Conservation (phyloP, 2,113 vertebrate genomes). For the Amphiprion percula region DNA sequence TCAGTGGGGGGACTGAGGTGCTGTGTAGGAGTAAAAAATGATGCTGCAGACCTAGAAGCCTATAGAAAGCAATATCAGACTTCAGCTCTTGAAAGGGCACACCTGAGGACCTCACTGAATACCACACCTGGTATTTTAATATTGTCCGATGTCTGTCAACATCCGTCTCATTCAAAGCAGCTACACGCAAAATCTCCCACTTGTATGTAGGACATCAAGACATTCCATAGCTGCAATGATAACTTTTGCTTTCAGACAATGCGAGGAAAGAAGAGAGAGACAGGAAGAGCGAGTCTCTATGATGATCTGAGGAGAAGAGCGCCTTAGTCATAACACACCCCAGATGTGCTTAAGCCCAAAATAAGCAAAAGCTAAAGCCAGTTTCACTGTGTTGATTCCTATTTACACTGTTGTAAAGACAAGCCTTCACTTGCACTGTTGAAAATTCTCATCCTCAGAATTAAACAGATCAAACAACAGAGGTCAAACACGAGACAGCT, state of each 20-base stretch:
- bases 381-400: constrained; percentile 45
- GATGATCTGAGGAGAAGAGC: constrained; percentile 37
- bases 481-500: constrained; percentile 41
- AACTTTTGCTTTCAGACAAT: constrained; percentile 37
- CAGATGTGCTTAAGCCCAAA: constrained; percentile 68
- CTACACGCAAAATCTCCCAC: constrained; percentile 13
- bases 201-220: constrained; percentile 12
- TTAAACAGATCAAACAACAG: constrained; percentile 42
- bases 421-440: constrained; percentile 46
- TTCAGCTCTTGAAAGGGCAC: constrained; percentile 52
- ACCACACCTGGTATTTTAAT: constrained; percentile 62
- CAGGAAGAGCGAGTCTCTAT: constrained; percentile 10
- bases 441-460: constrained; percentile 41
- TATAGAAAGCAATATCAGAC: constrained; percentile 36
- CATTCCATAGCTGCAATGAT: constrained; percentile 25
- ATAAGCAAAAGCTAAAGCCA: constrained; percentile 64
- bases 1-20: constrained; percentile 13
- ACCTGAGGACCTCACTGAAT: constrained; percentile 54
- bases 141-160: constrained; percentile 49
- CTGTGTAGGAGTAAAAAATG: constrained; percentile 19
- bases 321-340: constrained; percentile 62
- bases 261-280: constrained; percentile 18
- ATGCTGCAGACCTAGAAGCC: constrained; percentile 23
- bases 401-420: constrained; percentile 47
- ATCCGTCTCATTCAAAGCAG: constrained; percentile 31